Conservation (phyloP, 2,797 vertebrate genomes). For the Bovichtus diacanthus region DNA sequence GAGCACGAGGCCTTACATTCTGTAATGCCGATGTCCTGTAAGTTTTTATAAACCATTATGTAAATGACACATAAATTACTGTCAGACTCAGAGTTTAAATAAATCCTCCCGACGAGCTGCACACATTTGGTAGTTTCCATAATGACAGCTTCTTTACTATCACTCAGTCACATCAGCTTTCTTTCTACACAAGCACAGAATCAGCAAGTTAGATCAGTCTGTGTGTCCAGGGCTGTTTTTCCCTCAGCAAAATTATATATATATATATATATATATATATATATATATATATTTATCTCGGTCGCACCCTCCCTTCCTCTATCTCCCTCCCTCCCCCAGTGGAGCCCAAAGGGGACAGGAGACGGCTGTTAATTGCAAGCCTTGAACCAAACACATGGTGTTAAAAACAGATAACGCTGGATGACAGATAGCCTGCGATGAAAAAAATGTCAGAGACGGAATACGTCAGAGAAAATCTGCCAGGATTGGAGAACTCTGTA, state of each 20-base stretch:
- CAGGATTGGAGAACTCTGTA: slow-evolving; percentile 2
- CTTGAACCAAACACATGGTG: slow-evolving; percentile 54
- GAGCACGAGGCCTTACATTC: no score
- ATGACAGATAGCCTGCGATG: slow-evolving; percentile 50
- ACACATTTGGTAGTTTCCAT: slow-evolving; percentile 43
- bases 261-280: no score
- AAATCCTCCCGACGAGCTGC: slow-evolving; percentile 40
- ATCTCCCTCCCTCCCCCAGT: slow-evolving; percentile 17
- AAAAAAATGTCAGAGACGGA: slow-evolving; percentile 37
- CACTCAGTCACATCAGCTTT: slow-evolving; percentile 54
- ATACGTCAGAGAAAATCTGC: slow-evolving; percentile 2
- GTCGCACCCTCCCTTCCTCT: slow-evolving; percentile 20
- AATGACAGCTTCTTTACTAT: slow-evolving; percentile 41
- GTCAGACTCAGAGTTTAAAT: slow-evolving; percentile 34
- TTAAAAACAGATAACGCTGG: slow-evolving; percentile 63
- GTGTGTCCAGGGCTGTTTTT: slow-evolving; percentile 45
- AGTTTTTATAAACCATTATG: slow-evolving; percentile 24
- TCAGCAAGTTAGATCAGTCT: slow-evolving; percentile 63
- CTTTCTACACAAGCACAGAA: slow-evolving; percentile 45
- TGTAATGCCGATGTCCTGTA: background rate
- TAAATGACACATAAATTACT: slow-evolving; percentile 45
- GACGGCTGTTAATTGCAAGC: slow-evolving; percentile 78
- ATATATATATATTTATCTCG: background rate
- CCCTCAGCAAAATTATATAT: slow-evolving; percentile 23
- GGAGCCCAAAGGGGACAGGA: slow-evolving; percentile 62